Evolutionary conservation across 2,797 vertebrate genomes (phyloP), one percentile per base, ranked within the genome.

Genomic region (Psittacula echo): DNA sequence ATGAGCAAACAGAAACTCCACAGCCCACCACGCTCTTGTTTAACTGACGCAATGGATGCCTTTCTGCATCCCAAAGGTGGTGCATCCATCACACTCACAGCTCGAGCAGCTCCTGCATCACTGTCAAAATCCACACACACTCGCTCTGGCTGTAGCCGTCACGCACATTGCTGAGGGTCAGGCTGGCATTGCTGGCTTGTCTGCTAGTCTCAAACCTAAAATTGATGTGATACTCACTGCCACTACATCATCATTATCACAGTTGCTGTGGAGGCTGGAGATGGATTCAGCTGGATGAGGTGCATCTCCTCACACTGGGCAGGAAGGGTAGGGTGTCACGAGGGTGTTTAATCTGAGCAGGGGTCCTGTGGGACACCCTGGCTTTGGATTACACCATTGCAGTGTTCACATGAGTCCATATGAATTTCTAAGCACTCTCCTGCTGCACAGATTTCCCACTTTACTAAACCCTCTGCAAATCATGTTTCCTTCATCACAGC

Each of bases 1-100:
- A 95, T 70, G 84, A 97, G 92, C 95, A 96, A 95, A 94, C 84
- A 95, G 79, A 76, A 91, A n/a, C 85, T 72, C 75, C 61, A 9
- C 87, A 80, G 82, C 77, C 53, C 11, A 5, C 92, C 93, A 76
- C 10, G 10, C 85, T 94, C 72, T 62, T 70, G 88, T 54, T 88
- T 71, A 62, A 71, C 67, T 92, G 93, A 85, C 11, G 53, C 90
- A 85, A 56, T 4, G n/a, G 91, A 53, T 92, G 96, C 67, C 70
- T 90, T 61, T 58, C 32, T 78, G 74, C 90, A 37, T 91, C 90
- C 89, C 11, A 7, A 90, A 92, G 96, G 93, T 93, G 85, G 67
- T 65, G 9, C 80, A 92, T 90, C 77, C 71, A 73, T 95, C 87
- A 75, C 20, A 2, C 70, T 83, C 61, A 7, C 70, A 34, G 74